phyloP scores from a whole-genome alignment of 92 coral and sea anemone genomes.

The Porites evermanni region DNA sequence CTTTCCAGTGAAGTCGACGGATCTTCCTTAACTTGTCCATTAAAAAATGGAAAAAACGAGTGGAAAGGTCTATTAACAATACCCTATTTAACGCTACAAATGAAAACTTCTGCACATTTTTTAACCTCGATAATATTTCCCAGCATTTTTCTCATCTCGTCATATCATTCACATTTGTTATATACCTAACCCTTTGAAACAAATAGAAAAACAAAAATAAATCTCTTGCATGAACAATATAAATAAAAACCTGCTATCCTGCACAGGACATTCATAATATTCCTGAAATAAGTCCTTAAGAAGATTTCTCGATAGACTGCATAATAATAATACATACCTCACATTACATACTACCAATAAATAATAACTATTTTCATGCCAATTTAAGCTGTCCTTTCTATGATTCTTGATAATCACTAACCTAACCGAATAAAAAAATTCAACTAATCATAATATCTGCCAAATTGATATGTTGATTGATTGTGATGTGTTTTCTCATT shows the following conservation, averaged over 20 bases:
- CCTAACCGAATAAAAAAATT: background rate
- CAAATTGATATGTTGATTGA: background rate
- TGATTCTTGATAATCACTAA: background rate
- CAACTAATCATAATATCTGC: background rate
- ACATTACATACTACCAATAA: background rate
- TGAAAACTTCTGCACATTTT: background rate
- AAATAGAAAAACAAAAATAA: slow-evolving; percentile 36
- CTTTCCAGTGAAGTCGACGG: no score
- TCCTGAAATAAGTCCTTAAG: background rate
- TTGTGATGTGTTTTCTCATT: background rate
- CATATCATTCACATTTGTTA: background rate
- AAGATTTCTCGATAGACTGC: background rate
- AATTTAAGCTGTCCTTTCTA: background rate
- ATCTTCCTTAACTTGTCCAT: no score
- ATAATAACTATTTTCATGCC: background rate
- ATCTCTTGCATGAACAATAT: slow-evolving; percentile 4
- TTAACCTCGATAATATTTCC: background rate
- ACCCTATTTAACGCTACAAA: no score
- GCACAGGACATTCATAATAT: background rate
- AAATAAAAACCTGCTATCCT: slow-evolving; percentile 8
- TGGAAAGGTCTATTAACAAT: no score
- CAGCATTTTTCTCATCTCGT: background rate
- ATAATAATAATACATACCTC: background rate
- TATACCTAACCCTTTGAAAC: slow-evolving; percentile 31
- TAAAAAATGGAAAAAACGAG: no score